Base-by-base conservation (phyloP, 2,888 invertebrate genomes). In the Lysandra bellargus region DNA sequence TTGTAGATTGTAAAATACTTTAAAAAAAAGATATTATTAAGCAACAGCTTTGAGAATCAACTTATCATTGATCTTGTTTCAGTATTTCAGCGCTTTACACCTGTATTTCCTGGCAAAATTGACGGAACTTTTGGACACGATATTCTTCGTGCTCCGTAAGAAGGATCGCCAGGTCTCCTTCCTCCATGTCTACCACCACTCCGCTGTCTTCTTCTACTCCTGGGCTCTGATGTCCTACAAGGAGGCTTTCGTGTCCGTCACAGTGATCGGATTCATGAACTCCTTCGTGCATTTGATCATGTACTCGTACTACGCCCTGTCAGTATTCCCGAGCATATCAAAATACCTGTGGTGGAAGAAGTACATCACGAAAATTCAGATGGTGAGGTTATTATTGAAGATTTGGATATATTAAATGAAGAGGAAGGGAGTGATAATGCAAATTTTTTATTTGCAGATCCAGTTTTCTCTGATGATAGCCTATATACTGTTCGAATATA, bases 311-410 rank as follows among this genome's bases (percentile, higher is more conserved):
- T 97, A 97, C 85, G 95, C 96, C 78, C 86, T 97, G 84, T 95
- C 97, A 0, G 96, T 97, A 0, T 92, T 97, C 82, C 97, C 97
- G 0, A 85, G 93, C 2, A 95, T 96, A 84, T 95, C 95, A 79
- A 96, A 96, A 84, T 97, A 96, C 86, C 90, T 97, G n/a, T 97
- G 97, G 97, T 97, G 97, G 97, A 98, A 97, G 89, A 97, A 96
- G 83, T 97, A 97, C 87, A 96, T 98, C 87, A 97, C 97, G 14
- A 95, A 95, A 79, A 92, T 97, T 86, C 97, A 98, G 90, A 91
- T 98, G 95, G 97, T 97, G 89, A 95, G 90, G 87, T 61, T 12
- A 64, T 64, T 12, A 4, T 30, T 61, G 23, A 23, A 4, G 64
- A 30, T 49, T 73, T 75, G n/a, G 37, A 44, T 44, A n/a, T 9